Evolutionary conservation across 2,113 vertebrate genomes (phyloP).

Genomic region (Collichthys lucidus): DNA sequence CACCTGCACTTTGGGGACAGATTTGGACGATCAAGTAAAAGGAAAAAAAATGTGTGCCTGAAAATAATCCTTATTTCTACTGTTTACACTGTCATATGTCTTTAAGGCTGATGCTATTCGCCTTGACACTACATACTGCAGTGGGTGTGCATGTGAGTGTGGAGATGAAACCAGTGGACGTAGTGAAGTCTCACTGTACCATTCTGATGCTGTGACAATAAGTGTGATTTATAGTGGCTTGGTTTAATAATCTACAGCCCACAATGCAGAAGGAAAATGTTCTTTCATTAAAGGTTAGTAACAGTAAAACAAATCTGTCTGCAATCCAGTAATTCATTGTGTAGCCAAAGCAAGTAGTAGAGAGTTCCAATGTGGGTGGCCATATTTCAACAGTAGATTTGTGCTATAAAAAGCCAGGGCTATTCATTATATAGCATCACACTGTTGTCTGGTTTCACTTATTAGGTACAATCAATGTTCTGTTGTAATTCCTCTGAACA

Average conservation of each 20-base stretch:
- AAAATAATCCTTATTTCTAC: neutral
- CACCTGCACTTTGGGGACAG: neutral
- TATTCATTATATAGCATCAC: neutral
- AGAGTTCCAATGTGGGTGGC: neutral
- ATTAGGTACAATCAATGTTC: constrained; percentile 14
- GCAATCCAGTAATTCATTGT: neutral
- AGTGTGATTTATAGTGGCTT: no score
- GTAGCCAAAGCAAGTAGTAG: neutral
- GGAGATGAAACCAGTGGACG: neutral
- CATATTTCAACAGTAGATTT: neutral
- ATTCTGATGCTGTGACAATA: neutral
- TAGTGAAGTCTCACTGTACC: neutral
- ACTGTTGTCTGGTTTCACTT: neutral
- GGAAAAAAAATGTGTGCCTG: no score
- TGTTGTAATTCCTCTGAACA: constrained; percentile 21
- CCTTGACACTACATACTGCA: neutral
- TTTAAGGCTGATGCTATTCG: neutral
- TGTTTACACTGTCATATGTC: neutral
- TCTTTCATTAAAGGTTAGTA: neutral
- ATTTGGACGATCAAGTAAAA: no score
- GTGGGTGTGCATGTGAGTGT: neutral
- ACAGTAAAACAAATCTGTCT: neutral
- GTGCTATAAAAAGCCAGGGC: neutral
- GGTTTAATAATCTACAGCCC: neutral
- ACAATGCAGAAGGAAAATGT: neutral